phyloP scores from a whole-genome alignment of 2,797 vertebrate species.

The Diplodus sargus region DNA sequence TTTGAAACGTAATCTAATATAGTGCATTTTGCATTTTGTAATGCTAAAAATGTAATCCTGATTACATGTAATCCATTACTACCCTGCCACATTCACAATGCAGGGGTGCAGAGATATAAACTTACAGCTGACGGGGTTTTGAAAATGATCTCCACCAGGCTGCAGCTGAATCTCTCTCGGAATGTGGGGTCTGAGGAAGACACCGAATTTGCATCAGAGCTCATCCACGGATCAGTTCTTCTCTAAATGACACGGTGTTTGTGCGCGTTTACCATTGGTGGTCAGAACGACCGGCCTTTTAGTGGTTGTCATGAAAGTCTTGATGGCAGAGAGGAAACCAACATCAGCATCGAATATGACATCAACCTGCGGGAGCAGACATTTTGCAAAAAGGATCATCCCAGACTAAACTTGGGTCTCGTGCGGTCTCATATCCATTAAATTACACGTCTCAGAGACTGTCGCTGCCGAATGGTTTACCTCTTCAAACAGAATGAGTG shows the following conservation, averaged over 20 bases:
- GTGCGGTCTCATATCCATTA: neutral
- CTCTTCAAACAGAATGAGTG: slow-evolving; percentile 98
- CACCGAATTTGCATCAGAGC: neutral
- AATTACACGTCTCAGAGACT: neutral
- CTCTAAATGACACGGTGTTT: neutral
- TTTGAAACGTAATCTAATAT: too few relatives aligned
- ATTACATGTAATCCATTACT: too few relatives aligned
- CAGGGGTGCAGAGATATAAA: neutral
- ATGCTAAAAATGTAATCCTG: too few relatives aligned
- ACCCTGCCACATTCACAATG: too few relatives aligned
- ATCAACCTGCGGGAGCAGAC: slow-evolving; percentile 84
- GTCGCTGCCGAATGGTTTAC: slow-evolving; percentile 65
- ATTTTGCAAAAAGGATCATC: neutral
- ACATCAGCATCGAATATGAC: slow-evolving; percentile 94
- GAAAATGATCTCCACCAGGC: slow-evolving; percentile 90
- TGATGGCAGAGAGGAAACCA: slow-evolving; percentile 93
- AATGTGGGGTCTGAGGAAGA: slow-evolving; percentile 89
- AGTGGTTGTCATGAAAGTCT: slow-evolving; percentile 92
- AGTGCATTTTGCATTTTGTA: too few relatives aligned
- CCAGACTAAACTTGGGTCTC: neutral
- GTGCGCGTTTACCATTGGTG: slow-evolving; percentile 87
- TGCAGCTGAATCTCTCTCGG: slow-evolving; percentile 88
- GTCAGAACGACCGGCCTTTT: slow-evolving; percentile 95
- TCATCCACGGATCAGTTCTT: neutral
- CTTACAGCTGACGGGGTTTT: slow-evolving; percentile 89